A percentile compares a stretch with the other conserved stretches of the same genome.
phyloP scores from a whole-genome alignment of 1,140 invertebrate species.

The Pristionchus pacificus region DNA sequence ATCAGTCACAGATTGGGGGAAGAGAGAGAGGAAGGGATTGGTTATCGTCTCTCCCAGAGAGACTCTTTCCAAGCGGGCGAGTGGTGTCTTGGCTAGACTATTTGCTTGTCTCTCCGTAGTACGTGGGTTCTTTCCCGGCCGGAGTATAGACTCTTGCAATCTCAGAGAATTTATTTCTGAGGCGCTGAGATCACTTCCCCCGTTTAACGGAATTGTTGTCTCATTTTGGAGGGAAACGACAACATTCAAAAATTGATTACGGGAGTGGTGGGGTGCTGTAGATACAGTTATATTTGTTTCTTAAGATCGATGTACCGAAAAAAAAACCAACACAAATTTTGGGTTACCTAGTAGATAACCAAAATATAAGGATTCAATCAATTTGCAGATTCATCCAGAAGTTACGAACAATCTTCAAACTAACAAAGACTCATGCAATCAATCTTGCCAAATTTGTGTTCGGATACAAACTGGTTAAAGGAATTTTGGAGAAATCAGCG shows the following conservation, averaged over 20 bases:
- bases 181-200: neutral
- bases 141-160: too few species aligned
- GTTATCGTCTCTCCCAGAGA: slow-evolving; percentile 5
- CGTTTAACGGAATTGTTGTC: neutral
- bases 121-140: neutral
- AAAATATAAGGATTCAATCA: too few species aligned
- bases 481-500: slow-evolving; percentile 49
- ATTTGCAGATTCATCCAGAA: slow-evolving; percentile 59
- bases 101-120: neutral
- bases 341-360: too few species aligned
- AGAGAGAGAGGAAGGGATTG: neutral
- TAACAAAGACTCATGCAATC: slow-evolving; percentile 62
- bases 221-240: neutral
- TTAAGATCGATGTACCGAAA: too few species aligned
- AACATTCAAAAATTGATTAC: neutral
- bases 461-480: slow-evolving; percentile 59
- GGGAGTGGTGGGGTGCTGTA: neutral
- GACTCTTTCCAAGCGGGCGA: neutral
- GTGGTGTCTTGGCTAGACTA: slow-evolving; percentile 1
- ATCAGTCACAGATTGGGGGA: neutral
- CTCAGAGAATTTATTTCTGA: too few species aligned
- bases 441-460: slow-evolving; percentile 63
- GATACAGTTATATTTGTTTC: neutral
- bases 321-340: too few species aligned
- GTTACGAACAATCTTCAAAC: slow-evolving; percentile 58